A percentile compares a stretch with the other conserved stretches of the same genome.
These are phyloP conservation scores for Eristalinus sepulchralis DNA, from an alignment of 2,888 invertebrate genomes.

Conservation along the genomic window DNA sequence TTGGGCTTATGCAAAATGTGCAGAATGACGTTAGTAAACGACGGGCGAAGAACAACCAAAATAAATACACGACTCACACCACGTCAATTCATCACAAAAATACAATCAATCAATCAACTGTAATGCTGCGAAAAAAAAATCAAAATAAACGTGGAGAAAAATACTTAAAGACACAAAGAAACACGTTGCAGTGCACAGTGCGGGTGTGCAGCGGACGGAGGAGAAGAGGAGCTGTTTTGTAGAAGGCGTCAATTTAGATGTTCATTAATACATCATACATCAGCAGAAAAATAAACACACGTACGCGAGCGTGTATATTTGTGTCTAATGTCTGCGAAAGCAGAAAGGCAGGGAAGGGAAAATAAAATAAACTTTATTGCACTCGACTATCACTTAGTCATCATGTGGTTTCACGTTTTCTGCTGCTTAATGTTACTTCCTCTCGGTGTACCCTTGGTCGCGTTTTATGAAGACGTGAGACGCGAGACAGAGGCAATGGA, in stretches of 20 bases:
- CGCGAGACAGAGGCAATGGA: background rate
- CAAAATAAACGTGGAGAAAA: background rate
- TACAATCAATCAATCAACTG: conserved; percentile 53
- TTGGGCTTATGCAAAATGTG: background rate
- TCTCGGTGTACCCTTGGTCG: background rate
- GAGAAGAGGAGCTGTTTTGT: conserved; percentile 21
- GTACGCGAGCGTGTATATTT: conserved; percentile 1
- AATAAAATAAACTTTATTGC: conserved; percentile 36
- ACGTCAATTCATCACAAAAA: conserved; percentile 53
- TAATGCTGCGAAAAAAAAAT: conserved; percentile 9
- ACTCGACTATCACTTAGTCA: conserved; percentile 48
- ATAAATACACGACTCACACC: conserved; percentile 27
- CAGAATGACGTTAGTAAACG: background rate
- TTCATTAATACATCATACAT: conserved; percentile 22
- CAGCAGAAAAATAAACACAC: conserved; percentile 4
- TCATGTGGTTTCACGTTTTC: conserved; percentile 4
- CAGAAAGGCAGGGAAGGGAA: background rate
- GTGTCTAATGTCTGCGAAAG: conserved; percentile 38
- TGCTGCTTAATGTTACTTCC: background rate
- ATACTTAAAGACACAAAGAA: conserved; percentile 12
- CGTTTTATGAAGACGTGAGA: background rate
- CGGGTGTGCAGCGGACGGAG: conserved; percentile 7
- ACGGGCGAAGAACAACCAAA: background rate
- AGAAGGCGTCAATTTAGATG: conserved; percentile 61
- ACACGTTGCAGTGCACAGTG: conserved; percentile 32